These are phyloP conservation scores for Microtus montanus DNA, from an alignment of 2,113 vertebrate genomes.

Conservation along the genomic window DNA sequence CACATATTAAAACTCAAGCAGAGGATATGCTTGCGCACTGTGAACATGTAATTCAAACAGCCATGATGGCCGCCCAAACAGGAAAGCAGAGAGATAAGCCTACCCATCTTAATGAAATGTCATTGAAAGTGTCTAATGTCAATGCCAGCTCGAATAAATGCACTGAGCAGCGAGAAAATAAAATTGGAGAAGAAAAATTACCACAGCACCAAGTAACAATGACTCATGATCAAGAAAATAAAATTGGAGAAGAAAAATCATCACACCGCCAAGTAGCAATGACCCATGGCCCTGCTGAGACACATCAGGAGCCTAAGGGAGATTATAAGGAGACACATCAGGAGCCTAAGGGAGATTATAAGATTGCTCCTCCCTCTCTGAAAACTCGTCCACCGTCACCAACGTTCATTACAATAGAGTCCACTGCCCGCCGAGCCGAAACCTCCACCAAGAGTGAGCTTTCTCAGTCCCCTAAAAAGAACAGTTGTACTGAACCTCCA, in stretches of 20 bases:
- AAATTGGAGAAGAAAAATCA: conserved; percentile 76
- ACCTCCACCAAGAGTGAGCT: conserved; percentile 84
- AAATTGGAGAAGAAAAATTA: conserved; percentile 76
- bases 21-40: conserved; percentile 82
- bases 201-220: conserved; percentile 43
- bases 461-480: conserved; percentile 84
- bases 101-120: conserved; percentile 60
- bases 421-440: conserved; percentile 85
- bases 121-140: conserved; percentile 83
- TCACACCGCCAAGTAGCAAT: conserved; percentile 41
- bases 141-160: conserved; percentile 83
- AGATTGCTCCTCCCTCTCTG: conserved; percentile 84
- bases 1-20: conserved; percentile 81
- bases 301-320: conserved; percentile 77
- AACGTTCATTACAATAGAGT: conserved; percentile 93
- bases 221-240: conserved; percentile 67
- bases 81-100: conserved; percentile 78
- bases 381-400: conserved; percentile 90
- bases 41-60: conserved; percentile 82
- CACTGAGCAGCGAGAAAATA: conserved; percentile 79
- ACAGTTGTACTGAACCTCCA: conserved; percentile 83
- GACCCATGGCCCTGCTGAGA: conserved; percentile 34
- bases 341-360: conserved; percentile 81
- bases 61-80: conserved; percentile 84
- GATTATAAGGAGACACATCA: conserved; percentile 80